These are phyloP conservation scores for Heliocidaris tuberculata DNA, from an alignment of 35 echinoderm and acorn worm species.

Conservation along the genomic window DNA sequence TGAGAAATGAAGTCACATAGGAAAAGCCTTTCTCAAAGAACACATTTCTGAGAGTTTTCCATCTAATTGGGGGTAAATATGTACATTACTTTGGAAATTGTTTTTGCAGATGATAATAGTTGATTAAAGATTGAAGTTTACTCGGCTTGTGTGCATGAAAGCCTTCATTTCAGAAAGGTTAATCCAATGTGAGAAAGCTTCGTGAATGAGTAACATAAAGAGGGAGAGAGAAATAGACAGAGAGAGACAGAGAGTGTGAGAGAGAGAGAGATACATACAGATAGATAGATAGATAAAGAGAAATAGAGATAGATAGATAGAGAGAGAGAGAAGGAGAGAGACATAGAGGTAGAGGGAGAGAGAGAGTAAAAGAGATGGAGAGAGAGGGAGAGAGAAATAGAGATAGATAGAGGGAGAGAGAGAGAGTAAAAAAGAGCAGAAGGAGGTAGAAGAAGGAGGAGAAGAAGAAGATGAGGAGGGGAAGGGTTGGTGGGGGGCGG, in stretches of 20 bases:
- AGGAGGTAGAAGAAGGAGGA: not conserved
- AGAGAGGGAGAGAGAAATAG: not conserved
- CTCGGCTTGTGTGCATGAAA: not conserved
- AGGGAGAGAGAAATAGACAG: no score
- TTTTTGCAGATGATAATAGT: conserved; percentile 4
- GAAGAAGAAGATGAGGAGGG: not conserved
- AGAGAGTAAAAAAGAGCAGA: not conserved
- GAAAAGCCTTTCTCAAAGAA: no score
- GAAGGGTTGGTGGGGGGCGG: no score
- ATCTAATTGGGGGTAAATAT: not conserved
- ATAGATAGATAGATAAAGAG: no score
- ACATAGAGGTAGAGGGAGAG: no score
- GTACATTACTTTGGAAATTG: conserved; percentile 5
- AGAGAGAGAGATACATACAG: no score
- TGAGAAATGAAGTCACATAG: no score
- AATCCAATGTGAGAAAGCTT: no score
- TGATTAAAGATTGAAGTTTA: conserved; percentile 19
- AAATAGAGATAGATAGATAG: no score
- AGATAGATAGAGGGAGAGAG: not conserved
- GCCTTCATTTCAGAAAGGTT: not conserved
- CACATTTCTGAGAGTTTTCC: not conserved
- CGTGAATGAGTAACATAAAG: no score
- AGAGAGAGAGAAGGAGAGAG: no score
- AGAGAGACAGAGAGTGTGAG: no score
- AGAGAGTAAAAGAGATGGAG: not conserved